A percentile compares a stretch with the other conserved stretches of the same genome.
phyloP scores from a whole-genome alignment of 2,888 invertebrate species.

The Papilio gigon region DNA sequence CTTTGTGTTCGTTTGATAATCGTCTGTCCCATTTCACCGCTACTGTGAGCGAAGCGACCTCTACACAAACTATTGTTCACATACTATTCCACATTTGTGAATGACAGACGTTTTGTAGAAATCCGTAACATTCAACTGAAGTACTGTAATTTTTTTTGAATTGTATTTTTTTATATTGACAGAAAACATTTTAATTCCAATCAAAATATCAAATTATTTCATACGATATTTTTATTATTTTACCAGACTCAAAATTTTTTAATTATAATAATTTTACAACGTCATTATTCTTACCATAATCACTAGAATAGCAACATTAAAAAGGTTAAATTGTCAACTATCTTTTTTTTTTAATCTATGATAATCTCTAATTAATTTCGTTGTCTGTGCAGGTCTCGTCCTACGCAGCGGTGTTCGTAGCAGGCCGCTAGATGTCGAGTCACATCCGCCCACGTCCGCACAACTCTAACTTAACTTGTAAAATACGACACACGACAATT shows the following conservation, averaged over 20 bases:
- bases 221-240: too few species aligned
- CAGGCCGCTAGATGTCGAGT: conserved; percentile 55
- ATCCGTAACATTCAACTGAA: background rate
- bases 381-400: conserved; percentile 65
- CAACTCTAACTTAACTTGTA: conserved; percentile 42
- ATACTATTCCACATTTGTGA: conserved; percentile 1
- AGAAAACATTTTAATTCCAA: too few species aligned
- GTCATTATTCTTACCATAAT: too few species aligned
- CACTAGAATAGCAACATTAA: too few species aligned
- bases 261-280: too few species aligned
- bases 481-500: background rate
- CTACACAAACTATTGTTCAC: background rate
- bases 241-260: too few species aligned
- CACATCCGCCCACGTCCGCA: conserved; percentile 62
- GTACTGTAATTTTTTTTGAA: background rate
- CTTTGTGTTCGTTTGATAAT: background rate
- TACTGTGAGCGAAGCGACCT: conserved; percentile 11
- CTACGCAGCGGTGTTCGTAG: conserved; percentile 76
- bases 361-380: conserved; percentile 39
- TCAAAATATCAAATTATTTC: too few species aligned
- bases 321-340: too few species aligned
- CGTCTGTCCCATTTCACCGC: background rate
- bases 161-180: too few species aligned
- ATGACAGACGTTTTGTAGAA: conserved; percentile 2
- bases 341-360: too few species aligned